Conservation (phyloP, 1,140 invertebrate species). For the Pachypeltis micranthus region DNA sequence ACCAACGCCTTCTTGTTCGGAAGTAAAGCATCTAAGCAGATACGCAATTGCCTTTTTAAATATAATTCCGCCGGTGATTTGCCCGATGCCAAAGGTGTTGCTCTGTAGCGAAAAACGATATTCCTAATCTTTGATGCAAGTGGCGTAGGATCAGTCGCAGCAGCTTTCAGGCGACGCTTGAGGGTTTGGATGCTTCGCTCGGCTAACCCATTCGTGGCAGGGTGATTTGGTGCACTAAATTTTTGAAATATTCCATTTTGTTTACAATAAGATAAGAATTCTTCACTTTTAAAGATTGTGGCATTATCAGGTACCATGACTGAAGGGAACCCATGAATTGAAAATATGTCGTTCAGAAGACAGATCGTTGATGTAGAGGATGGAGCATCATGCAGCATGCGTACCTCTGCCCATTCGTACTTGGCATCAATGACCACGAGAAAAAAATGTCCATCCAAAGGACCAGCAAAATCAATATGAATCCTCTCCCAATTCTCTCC, state of each 20-base stretch:
- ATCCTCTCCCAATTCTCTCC: slow-evolving; percentile 28
- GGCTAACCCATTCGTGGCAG: slow-evolving; percentile 30
- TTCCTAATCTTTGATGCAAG: background rate
- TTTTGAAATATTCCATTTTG: slow-evolving; percentile 26
- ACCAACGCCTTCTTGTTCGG: too few relatives aligned
- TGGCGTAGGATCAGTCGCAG: too few relatives aligned
- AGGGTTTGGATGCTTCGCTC: slow-evolving; percentile 32
- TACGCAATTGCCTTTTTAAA: background rate
- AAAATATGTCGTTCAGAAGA: slow-evolving; percentile 15
- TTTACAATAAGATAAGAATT: slow-evolving; percentile 26
- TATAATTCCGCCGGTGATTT: background rate
- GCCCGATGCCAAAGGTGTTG: background rate
- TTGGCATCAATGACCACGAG: slow-evolving; percentile 37
- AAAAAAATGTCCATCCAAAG: slow-evolving; percentile 30
- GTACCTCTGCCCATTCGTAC: slow-evolving; percentile 25
- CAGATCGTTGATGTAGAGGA: background rate
- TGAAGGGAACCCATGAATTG: slow-evolving; percentile 20
- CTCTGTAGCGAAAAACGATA: background rate
- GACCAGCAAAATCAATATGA: slow-evolving; percentile 31
- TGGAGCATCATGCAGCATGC: background rate
- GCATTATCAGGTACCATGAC: slow-evolving; percentile 24
- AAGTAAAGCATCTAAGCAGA: background rate
- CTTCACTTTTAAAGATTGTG: slow-evolving; percentile 31
- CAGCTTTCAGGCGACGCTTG: slow-evolving; percentile 22
- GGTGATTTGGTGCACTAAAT: slow-evolving; percentile 28